phyloP scores from a whole-genome alignment of 2,888 invertebrate genomes.

The Drosophila kambysellisi region DNA sequence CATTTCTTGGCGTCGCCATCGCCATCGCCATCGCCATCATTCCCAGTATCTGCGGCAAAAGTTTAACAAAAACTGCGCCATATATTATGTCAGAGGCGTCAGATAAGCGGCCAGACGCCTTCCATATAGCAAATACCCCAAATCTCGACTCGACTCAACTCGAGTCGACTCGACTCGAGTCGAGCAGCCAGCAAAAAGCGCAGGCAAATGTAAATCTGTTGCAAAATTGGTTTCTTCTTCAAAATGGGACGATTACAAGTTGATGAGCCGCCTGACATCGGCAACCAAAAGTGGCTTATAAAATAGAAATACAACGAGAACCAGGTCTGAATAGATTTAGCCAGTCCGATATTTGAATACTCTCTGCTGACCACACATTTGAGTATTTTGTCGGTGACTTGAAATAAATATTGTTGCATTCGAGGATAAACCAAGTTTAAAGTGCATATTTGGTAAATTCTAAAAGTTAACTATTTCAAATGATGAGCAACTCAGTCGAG shows the following conservation, averaged over 20 bases:
- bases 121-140: constrained; percentile 22
- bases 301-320: constrained; percentile 4
- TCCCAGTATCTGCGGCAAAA: constrained; percentile 60
- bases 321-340: not conserved
- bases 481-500: constrained; percentile 10
- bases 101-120: constrained; percentile 69
- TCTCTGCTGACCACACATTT: not conserved
- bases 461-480: no score
- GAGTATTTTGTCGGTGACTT: not conserved
- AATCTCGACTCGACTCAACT: constrained; percentile 23
- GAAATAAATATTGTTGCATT: not conserved
- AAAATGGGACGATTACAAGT: constrained; percentile 69
- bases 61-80: constrained; percentile 71
- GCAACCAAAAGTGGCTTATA: constrained; percentile 42
- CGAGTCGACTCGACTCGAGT: constrained; percentile 14
- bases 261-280: constrained; percentile 65
- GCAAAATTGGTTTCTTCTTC: constrained; percentile 72
- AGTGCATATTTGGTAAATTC: not conserved
- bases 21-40: not conserved
- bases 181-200: constrained; percentile 38
- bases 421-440: not conserved
- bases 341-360: not conserved
- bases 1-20: constrained; percentile 37
- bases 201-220: constrained; percentile 71
- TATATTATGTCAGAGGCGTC: constrained; percentile 81